Base-by-base conservation (phyloP, 2,113 vertebrate species). In the Condylura cristata region DNA sequence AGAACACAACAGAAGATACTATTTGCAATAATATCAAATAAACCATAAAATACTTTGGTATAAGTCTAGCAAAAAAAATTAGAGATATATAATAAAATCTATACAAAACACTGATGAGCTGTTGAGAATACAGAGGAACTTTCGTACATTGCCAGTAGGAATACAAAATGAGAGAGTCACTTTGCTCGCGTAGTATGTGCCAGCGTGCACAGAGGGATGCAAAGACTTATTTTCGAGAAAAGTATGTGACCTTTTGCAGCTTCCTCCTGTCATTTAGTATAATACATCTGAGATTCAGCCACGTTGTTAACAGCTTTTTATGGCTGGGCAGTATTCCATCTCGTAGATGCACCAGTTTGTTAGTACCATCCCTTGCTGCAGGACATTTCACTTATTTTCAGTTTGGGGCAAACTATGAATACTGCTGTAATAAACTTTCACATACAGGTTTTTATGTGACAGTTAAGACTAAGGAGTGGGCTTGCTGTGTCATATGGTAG, bases 401-500 rank as follows among this genome's bases (percentile, higher is more conserved):
- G 2, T 58, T 51, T 46, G 37, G n/a, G n/a, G 4, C 32, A 39
- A 39, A 48, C 30, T 75, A 86, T 72, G 28, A 91, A 30, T 83
- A 76, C 46, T 56, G 70, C 13, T 84, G 22, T 32, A 46, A 65
- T 63, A 86, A 91, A 89, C 26, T 76, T 82, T 86, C 75, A 92
- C 24, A 58, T 86, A 86, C 10, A 86, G 17, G 46, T 65, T 78
- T 93, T 86, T 61, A 58, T 46, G 30, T 61, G 41, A 88, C n/a
- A 30, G 41, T 89, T 75, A 81, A 66, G 83, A 83, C 48, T 90
- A 87, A 95, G 28, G 56, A 84, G 24, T 61, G 24, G 5, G 34
- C 66, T 39, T 95, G 30, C 70, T 93, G 91, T 91, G 68, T 93
- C 83, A 93, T 85, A 65, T 85, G 37, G 41, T 66, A 85, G 81